Percentiles rank a stretch among this genome's conserved stretches.
phyloP scores from a whole-genome alignment of 2,113 vertebrate genomes.

The Spilogale gracilis region DNA sequence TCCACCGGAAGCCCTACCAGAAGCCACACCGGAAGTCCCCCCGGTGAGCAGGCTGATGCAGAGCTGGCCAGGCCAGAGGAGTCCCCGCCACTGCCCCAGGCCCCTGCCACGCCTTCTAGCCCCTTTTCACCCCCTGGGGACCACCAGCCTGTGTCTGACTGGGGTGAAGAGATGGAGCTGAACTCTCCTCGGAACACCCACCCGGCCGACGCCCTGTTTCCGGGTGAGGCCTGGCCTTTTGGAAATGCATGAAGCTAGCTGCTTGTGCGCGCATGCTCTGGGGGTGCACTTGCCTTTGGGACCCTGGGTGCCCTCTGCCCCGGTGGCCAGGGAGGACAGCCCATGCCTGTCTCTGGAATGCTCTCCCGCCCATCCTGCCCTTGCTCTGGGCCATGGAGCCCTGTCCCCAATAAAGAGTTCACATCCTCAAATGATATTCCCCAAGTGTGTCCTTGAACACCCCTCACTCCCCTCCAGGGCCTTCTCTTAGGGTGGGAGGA shows the following conservation, averaged over 20 bases:
- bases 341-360: neutral
- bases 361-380: neutral
- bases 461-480: neutral
- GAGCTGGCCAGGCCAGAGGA: neutral
- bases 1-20: neutral
- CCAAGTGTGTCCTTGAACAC: conserved; percentile 67
- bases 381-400: neutral
- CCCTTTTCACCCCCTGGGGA: conserved; percentile 89
- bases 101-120: conserved; percentile 82
- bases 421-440: conserved; percentile 28
- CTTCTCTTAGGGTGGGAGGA: neutral
- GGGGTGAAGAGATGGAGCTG: conserved; percentile 97
- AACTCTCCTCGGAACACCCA: conserved; percentile 86
- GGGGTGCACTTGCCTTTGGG: neutral
- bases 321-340: neutral
- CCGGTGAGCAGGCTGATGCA: neutral
- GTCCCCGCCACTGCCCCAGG: neutral
- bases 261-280: neutral
- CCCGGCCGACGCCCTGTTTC: neutral
- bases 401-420: conserved; percentile 77
- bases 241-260: conserved; percentile 70
- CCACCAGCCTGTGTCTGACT: conserved; percentile 91
- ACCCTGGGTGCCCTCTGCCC: neutral
- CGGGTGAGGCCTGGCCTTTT: conserved; percentile 77
- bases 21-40: neutral